Base-by-base conservation (phyloP, 2,888 invertebrate genomes). In the Leucoma salicis region DNA sequence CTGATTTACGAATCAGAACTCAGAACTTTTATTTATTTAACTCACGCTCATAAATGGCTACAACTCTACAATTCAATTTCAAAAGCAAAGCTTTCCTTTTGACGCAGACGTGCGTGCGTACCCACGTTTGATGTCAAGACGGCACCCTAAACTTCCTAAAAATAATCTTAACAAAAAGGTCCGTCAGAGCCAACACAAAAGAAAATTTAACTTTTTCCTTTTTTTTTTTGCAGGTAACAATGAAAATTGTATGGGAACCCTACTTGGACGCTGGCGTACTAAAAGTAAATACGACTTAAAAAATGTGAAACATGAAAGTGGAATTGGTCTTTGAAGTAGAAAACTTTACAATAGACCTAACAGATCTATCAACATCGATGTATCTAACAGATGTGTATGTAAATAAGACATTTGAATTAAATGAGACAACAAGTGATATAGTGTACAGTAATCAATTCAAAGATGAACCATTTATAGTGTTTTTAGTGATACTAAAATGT, bases 401-500 rank as follows among this genome's bases (percentile, higher is more conserved):
- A 0, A 88, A 88, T 63, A 74, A 61, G 38, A 77, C 72, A 6
- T 50, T 83, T 1, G 86, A 82, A 48, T 48, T 78, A 1, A 87
- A 88, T 39, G 77, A 73, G 35, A 81, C 81, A 0, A 75, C 71
- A 0, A 81, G 77, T 43, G 85, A 86, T 25, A 52, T 83, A 18
- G 75, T 84, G 0, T 86, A 79, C 56, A 64, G 74, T 1, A 86
- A 84, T 39, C 83, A 80, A 32, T 87, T 86, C 36, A 57, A 73
- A 35, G 81, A 82, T 25, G 81, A 84, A 1, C 77, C 88, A 36
- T 89, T 94, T 74, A 82, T 92, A 35, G 89, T 92, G 27, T 83
- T 93, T 46, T 57, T 93, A 32, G 80, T 93, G 53, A 82, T 93
- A 14, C 64, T 94, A 46, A 96, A 95, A 90, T 92, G 94, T 52